Base-by-base conservation (phyloP, 2,113 vertebrate genomes). In the Heloderma charlesbogerti region DNA sequence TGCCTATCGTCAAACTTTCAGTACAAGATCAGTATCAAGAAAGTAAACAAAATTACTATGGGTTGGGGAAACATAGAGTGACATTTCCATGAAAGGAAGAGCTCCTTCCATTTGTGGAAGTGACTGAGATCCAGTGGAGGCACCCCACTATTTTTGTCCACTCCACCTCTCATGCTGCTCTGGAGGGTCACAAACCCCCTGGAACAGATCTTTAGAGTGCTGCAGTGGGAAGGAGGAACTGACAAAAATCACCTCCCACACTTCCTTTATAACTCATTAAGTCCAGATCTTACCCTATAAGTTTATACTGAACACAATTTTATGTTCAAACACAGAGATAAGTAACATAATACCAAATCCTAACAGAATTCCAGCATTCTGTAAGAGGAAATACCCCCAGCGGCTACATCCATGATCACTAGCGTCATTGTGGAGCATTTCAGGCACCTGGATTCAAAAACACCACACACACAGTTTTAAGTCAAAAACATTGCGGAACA, bases 351-450 rank as follows among this genome's bases (percentile, higher is more conserved):
- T 99, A 93, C 98, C 96, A 96, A 99, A 99, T 57, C 99, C 99
- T 93, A 99, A 95, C 80, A 99, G 97, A 95, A 99, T 99, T 75
- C 99, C 99, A 92, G 98, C 98, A 29, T 99, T 99, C 97, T 99
- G 99, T 82, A 99, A 97, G 86, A 99, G 97, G 97, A 99, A 99
- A 96, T 98, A 99, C 51, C 98, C 98, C 93, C 98, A 99, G 90
- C 99, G 98, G 94, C 99, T 99, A 93, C 99, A 99, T 95, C 99
- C 99, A 84, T 99, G 98, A 94, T 99, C 99, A 6, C 98, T 98
- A 16, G 99, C 99, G 57, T 99, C 98, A 12, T 99, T 99, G 88
- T 99, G 99, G 71, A 99, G 96, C 99, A 99, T 99, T 97, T 99
- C 99, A 0, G 99, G 99, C 2, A 99, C 98, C 99, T 99, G 95